Conservation (phyloP, 53 echinoderm and acorn worm genomes). For the Arbacia lixula region DNA sequence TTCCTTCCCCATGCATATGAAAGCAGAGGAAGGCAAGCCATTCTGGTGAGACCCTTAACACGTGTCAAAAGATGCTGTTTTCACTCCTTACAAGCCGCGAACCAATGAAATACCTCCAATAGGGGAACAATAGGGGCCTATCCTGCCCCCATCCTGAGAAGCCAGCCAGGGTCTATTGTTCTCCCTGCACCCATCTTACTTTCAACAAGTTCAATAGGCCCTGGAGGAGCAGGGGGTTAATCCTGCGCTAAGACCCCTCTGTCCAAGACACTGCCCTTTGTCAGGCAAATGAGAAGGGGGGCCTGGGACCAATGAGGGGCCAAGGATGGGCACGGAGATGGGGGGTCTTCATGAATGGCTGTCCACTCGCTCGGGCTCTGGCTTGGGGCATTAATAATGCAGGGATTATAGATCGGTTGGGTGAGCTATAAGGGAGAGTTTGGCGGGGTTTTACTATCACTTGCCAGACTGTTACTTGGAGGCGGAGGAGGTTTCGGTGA, state of each 20-base stretch:
- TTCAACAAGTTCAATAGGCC: slow-evolving; percentile 49
- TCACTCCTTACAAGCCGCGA: background rate
- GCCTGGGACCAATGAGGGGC: slow-evolving; percentile 16
- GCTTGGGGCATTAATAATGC: slow-evolving; percentile 55
- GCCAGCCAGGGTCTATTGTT: slow-evolving; percentile 24
- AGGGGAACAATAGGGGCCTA: slow-evolving; percentile 24
- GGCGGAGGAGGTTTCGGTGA: background rate
- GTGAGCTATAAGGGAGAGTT: slow-evolving; percentile 37
- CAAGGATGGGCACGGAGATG: background rate
- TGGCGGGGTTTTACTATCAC: slow-evolving; percentile 52
- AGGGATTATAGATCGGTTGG: slow-evolving; percentile 30
- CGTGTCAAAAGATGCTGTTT: slow-evolving; percentile 13
- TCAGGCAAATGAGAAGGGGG: slow-evolving; percentile 34
- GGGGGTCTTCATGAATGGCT: background rate
- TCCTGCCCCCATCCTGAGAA: slow-evolving; percentile 5
- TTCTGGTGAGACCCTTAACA: background rate
- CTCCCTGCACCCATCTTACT: slow-evolving; percentile 26
- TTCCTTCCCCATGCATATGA: background rate
- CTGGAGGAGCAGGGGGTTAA: slow-evolving; percentile 16
- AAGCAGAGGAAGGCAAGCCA: background rate
- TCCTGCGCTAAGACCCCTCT: background rate
- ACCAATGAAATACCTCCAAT: background rate
- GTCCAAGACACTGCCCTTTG: background rate
- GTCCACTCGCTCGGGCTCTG: background rate
- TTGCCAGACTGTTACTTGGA: background rate